Conservation (phyloP, 2,113 vertebrate species). For the Pterocles burchelli region DNA sequence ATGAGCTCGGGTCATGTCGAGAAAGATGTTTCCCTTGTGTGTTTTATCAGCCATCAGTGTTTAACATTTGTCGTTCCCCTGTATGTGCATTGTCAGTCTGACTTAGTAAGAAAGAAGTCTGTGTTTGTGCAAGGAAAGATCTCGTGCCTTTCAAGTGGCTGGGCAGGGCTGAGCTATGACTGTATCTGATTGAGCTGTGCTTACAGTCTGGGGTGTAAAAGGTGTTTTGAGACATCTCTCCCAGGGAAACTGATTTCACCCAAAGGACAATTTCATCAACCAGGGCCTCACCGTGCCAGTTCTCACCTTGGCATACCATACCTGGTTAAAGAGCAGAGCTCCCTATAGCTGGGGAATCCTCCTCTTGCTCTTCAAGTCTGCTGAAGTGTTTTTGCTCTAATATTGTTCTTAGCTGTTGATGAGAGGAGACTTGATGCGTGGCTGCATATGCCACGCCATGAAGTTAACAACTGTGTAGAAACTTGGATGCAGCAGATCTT, state of each 20-base stretch:
- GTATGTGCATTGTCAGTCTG: neutral
- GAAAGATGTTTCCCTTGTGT: neutral
- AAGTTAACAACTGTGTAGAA: neutral
- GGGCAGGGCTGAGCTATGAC: neutral
- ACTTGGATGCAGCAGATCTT: neutral
- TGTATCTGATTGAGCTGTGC: neutral
- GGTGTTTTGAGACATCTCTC: neutral
- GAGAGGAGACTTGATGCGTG: neutral
- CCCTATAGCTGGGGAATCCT: neutral
- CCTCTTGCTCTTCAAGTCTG: neutral
- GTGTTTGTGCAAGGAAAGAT: neutral
- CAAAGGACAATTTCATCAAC: neutral
- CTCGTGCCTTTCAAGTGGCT: neutral
- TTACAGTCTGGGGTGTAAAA: neutral
- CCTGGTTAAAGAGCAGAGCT: neutral
- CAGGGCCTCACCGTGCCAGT: accelerated
- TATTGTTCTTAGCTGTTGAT: neutral
- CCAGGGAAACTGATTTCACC: neutral
- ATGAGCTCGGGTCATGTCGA: neutral
- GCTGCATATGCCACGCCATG: neutral
- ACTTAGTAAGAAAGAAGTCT: neutral
- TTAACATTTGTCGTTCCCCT: neutral
- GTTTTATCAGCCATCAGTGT: neutral
- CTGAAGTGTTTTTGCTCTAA: neutral
- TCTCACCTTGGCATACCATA: neutral